Percentiles rank a stretch among this genome's conserved stretches.
These are phyloP conservation scores for Chaenogobius annularis DNA, from an alignment of 2,113 vertebrate species.

Conservation along the genomic window DNA sequence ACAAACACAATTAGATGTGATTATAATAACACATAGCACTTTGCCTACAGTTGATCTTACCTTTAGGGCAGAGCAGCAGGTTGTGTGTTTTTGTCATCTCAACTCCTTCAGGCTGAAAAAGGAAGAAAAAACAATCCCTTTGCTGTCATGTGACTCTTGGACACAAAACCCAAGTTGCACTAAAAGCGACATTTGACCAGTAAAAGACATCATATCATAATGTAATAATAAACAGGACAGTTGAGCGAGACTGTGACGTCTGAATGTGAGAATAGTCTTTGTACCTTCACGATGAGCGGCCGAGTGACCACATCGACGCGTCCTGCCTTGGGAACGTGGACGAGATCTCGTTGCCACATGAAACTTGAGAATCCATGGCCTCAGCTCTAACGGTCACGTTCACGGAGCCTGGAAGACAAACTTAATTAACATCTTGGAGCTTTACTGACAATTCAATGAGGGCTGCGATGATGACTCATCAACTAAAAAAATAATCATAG, in stretches of 20 bases:
- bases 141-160: no score
- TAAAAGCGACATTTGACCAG: no score
- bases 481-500: no score
- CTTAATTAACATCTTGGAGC: background rate
- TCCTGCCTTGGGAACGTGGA: conserved; percentile 77
- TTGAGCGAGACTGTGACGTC: no score
- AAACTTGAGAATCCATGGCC: conserved; percentile 62
- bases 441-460: background rate
- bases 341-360: conserved; percentile 76
- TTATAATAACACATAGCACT: background rate
- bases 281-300: conserved; percentile 82
- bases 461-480: no score
- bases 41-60: conserved; percentile 35
- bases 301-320: conserved; percentile 77
- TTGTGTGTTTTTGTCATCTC: conserved; percentile 53
- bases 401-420: conserved; percentile 66
- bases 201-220: background rate
- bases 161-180: background rate
- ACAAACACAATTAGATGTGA: conserved; percentile 8
- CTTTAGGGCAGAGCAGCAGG: conserved; percentile 64
- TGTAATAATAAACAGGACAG: background rate
- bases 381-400: conserved; percentile 80
- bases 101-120: conserved; percentile 65
- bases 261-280: background rate
- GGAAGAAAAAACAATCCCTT: background rate